Percentiles rank a stretch among this genome's conserved stretches.
Conservation (phyloP, 2,888 invertebrate genomes). For the Pheosia gnoma region DNA sequence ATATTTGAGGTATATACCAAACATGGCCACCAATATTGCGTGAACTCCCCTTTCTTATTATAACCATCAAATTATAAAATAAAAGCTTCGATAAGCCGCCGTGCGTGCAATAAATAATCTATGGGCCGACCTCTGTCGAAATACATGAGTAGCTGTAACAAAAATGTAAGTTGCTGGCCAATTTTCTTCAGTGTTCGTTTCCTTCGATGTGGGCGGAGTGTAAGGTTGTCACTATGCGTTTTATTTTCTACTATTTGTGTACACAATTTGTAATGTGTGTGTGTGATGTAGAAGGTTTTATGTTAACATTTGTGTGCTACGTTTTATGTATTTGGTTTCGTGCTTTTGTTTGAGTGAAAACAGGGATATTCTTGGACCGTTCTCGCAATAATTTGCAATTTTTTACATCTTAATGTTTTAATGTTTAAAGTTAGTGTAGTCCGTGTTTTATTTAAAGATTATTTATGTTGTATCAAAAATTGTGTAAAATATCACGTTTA, state of each 20-base stretch:
- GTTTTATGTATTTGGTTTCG: neutral
- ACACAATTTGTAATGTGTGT: conserved; percentile 7
- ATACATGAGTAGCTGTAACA: conserved; percentile 39
- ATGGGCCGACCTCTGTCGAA: conserved; percentile 28
- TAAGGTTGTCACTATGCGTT: conserved; percentile 30
- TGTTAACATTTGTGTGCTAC: neutral
- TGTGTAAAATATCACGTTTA: too few relatives aligned
- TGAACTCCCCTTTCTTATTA: conserved; percentile 37
- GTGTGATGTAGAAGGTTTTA: neutral
- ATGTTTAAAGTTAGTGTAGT: too few relatives aligned
- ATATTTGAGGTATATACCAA: neutral
- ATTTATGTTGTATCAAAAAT: too few relatives aligned
- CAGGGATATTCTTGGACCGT: too few relatives aligned
- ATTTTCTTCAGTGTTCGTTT: conserved; percentile 64
- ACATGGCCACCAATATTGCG: conserved; percentile 25
- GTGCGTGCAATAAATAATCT: conserved; percentile 45
- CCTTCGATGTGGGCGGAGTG: conserved; percentile 40
- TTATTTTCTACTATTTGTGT: conserved; percentile 13
- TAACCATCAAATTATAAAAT: conserved; percentile 49
- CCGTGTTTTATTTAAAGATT: too few relatives aligned
- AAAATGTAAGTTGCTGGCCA: conserved; percentile 48
- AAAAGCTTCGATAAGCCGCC: conserved; percentile 38
- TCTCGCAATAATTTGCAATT: too few relatives aligned
- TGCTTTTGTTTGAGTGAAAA: neutral
- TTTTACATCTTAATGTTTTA: too few relatives aligned